Conservation (phyloP, 2,888 invertebrate genomes). For the Sturmia bella region DNA sequence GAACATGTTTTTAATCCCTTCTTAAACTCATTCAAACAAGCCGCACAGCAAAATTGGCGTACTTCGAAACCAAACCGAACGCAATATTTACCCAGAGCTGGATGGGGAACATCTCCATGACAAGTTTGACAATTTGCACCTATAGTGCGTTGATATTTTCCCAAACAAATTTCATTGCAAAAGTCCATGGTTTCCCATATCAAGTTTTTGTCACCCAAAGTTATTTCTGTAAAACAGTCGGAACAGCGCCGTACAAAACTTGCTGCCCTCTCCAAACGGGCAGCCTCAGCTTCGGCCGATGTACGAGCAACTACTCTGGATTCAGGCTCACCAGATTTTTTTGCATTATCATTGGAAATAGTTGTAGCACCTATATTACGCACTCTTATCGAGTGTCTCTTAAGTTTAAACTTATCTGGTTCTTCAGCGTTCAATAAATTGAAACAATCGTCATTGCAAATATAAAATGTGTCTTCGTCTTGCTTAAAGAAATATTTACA, state of each 20-base stretch:
- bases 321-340: slow-evolving; percentile 73
- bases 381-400: slow-evolving; percentile 81
- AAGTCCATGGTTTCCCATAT: slow-evolving; percentile 97
- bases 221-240: slow-evolving; percentile 83
- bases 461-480: slow-evolving; percentile 82
- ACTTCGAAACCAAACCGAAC: slow-evolving; percentile 96
- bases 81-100: slow-evolving; percentile 94
- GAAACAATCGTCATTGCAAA: slow-evolving; percentile 85
- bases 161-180: slow-evolving; percentile 93
- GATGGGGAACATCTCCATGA: slow-evolving; percentile 87
- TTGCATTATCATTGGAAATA: slow-evolving; percentile 71
- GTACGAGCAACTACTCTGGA: slow-evolving; percentile 84
- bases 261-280: slow-evolving; percentile 84
- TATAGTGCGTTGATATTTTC: slow-evolving; percentile 89
- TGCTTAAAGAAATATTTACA: slow-evolving; percentile 83
- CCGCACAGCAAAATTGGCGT: slow-evolving; percentile 94
- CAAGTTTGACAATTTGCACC: slow-evolving; percentile 92
- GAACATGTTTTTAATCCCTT: slow-evolving; percentile 93
- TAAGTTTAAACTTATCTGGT: slow-evolving; percentile 81
- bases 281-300: slow-evolving; percentile 84
- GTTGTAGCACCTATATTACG: slow-evolving; percentile 79
- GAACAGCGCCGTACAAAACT: slow-evolving; percentile 84
- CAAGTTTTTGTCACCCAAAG: slow-evolving; percentile 85
- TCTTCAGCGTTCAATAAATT: slow-evolving; percentile 82
- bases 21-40: slow-evolving; percentile 93